Evolutionary conservation across 2,888 invertebrate genomes (phyloP).

Genomic region (Rhagium mordax): DNA sequence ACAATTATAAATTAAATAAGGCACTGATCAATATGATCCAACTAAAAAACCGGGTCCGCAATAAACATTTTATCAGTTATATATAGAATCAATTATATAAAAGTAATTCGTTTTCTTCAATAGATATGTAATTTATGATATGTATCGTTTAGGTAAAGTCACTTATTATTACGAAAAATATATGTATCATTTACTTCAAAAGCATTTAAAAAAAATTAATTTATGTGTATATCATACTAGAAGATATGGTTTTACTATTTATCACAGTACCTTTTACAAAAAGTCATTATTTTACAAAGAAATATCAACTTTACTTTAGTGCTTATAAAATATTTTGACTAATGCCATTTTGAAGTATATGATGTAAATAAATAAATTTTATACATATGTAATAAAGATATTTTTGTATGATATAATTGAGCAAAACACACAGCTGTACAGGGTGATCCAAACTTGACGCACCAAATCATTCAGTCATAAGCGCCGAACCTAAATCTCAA

Average conservation of each 20-base stretch:
- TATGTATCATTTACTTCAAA: conserved; percentile 39
- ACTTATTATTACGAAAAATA: conserved; percentile 30
- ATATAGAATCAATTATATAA: conserved; percentile 29
- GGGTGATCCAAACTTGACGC: not conserved
- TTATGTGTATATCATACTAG: conserved; percentile 24
- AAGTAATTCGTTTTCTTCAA: conserved; percentile 19
- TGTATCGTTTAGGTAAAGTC: conserved; percentile 30
- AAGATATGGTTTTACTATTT: conserved; percentile 23
- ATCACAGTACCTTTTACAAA: conserved; percentile 27
- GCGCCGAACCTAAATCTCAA: no score
- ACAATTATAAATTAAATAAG: conserved; percentile 71
- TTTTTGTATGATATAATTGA: conserved; percentile 28
- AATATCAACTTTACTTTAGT: conserved; percentile 9
- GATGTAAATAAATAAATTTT: conserved; percentile 22
- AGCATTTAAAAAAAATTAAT: conserved; percentile 18
- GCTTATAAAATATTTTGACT: conserved; percentile 12
- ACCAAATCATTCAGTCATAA: no score
- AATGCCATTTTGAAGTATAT: conserved; percentile 30
- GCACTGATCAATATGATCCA: conserved; percentile 75
- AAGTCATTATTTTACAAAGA: conserved; percentile 15
- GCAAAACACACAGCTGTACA: conserved; percentile 15
- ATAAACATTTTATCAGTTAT: conserved; percentile 33
- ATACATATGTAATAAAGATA: conserved; percentile 9
- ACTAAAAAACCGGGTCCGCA: conserved; percentile 65
- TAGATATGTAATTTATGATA: conserved; percentile 41